Evolutionary conservation across 2,113 vertebrate genomes (phyloP), one percentile per base, ranked within the genome.

Genomic region (Sturnira hondurensis): DNA sequence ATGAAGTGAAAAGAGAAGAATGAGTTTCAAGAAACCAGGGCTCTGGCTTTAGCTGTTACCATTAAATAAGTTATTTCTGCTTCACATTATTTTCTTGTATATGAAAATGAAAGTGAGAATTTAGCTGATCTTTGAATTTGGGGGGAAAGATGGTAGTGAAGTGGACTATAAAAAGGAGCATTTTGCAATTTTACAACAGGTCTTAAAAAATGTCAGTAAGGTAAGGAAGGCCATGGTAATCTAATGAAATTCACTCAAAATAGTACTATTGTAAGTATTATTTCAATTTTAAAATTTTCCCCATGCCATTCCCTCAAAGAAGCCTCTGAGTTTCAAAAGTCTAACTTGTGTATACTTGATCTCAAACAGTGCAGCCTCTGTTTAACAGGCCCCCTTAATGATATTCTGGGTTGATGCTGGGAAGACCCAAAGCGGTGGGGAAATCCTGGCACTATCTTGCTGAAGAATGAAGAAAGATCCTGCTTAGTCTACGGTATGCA

Each of bases 211-310:
- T 95, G 26, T 90, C 86, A 95, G 52, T 93, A 93, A 91, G 50
- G 50, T 93, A 89, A 96, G 58, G 43, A 91, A 96, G 58, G 50
- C 20, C 36, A 41, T 89, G 97, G 96, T 97, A 98, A 98, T 98
- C 96, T 89, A 97, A 95, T 97, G 98, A 96, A 90, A 98, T 98
- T 97, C 97, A 98, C 94, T 97, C 70, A 47, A 92, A 98, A 98
- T 98, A 98, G 97, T 96, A 97, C 70, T 58, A 86, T 58, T 97
- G 77, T 86, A 87, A 96, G 77, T 41, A 91, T 83, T 92, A 96
- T 86, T 89, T 97, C 88, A 97, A 96, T 96, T 97, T 91, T 95
- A 93, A 96, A 96, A 89, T 94, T 91, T 96, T 96, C 91, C 58
- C 85, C 95, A 91, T 81, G 90, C 63, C 84, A 91, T 92, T 96